Conservation (phyloP, 2,888 invertebrate genomes). For the Argyra leucocephala region DNA sequence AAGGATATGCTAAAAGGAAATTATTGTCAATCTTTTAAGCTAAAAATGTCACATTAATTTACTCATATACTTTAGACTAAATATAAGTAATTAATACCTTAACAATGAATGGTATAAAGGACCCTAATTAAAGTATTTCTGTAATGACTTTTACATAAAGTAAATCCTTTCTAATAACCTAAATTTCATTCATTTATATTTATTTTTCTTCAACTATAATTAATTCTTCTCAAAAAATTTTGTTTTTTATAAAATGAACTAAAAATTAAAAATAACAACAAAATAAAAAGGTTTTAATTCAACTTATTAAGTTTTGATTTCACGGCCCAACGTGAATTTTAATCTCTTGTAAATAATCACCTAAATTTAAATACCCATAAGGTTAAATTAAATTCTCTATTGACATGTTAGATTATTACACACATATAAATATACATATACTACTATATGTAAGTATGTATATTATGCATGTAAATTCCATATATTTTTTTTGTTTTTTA, state of each 20-base stretch:
- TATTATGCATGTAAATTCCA: too few relatives aligned
- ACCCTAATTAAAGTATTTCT: slow-evolving; percentile 3
- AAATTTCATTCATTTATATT: not conserved
- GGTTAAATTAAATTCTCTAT: not conserved
- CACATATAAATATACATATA: too few relatives aligned
- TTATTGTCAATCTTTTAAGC: not conserved
- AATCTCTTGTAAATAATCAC: slow-evolving; percentile 2
- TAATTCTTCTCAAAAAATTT: too few relatives aligned
- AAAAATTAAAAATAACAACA: not conserved
- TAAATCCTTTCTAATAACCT: not conserved
- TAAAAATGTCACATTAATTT: slow-evolving; percentile 2
- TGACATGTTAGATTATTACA: too few relatives aligned
- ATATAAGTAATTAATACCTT: not conserved
- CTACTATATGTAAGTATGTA: too few relatives aligned
- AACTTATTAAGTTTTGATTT: not conserved
- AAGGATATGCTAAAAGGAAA: not conserved
- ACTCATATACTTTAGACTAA: not conserved
- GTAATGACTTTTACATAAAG: not conserved
- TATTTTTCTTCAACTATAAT: not conserved
- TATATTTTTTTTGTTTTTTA: too few relatives aligned
- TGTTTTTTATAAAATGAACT: not conserved
- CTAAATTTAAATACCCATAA: not conserved
- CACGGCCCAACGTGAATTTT: not conserved
- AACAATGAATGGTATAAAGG: not conserved
- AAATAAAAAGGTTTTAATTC: not conserved